These are phyloP conservation scores for Lepidonotus clava DNA, from an alignment of 2,888 invertebrate genomes.

Conservation along the genomic window DNA sequence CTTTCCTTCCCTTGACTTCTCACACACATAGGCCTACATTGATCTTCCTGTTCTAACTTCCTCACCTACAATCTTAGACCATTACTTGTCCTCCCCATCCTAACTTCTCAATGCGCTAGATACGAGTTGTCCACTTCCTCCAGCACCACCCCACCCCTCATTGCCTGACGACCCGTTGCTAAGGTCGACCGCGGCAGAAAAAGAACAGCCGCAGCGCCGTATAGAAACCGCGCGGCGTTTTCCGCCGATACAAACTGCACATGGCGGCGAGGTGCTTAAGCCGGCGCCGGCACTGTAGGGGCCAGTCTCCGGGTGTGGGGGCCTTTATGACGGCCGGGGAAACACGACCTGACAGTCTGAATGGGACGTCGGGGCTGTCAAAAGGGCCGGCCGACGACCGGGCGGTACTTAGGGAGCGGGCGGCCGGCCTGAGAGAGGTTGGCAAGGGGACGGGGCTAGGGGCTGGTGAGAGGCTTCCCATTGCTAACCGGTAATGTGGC, in stretches of 20 bases:
- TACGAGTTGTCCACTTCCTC: no score
- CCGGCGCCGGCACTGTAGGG: not conserved
- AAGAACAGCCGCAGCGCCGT: not conserved
- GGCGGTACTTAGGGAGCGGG: conserved; percentile 3
- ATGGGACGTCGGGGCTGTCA: not conserved
- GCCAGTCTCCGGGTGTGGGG: not conserved
- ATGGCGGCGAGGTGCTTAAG: not conserved
- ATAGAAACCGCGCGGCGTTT: not conserved
- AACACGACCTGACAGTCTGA: not conserved
- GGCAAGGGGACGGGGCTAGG: not conserved
- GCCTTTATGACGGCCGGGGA: conserved; percentile 14
- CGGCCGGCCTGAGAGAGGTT: not conserved
- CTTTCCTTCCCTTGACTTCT: no score
- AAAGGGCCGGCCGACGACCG: not conserved
- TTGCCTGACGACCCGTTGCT: not conserved
- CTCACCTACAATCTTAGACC: no score
- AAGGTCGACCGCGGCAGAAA: not conserved
- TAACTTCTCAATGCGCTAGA: no score
- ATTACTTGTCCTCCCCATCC: no score
- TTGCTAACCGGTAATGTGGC: not conserved
- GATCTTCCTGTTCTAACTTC: no score
- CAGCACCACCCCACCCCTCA: no score
- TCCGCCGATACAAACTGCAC: not conserved
- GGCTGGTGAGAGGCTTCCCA: not conserved
- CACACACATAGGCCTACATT: no score